Base-by-base conservation (phyloP, 2,888 invertebrate genomes). In the Nebria brevicollis region DNA sequence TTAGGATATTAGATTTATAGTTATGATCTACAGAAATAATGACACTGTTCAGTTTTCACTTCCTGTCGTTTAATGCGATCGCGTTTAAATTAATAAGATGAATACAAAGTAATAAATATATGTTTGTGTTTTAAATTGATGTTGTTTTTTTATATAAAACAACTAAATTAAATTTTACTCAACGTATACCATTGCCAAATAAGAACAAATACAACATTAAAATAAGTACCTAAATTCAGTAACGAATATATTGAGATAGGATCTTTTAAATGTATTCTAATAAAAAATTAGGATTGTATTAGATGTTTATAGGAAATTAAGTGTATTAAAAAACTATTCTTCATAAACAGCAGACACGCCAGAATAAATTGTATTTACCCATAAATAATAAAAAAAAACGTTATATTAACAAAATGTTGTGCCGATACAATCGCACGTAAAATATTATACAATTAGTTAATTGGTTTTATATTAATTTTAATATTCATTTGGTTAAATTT, bases 401-500 rank as follows among this genome's bases (percentile, higher is more conserved):
- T 54, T 54, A 11, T 54, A 54, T 54, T 54, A 2, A 54, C 54
- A 13, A 54, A 54, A 54, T 13, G 13, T 54, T 54, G 8, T 68
- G 25, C 13, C 10, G 68, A 68, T 68, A 13, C 13, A 54, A 54
- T 54, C 54, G 54, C 13, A 54, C 4, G 54, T 54, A 13, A 54
- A 54, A 54, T 54, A 54, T 54, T 34, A 54, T 54, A 13, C 54
- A 54, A 54, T 54, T 54, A 54, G 54, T 54, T 54, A 54, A 54
- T 54, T 25, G 25, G 68, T 25, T 68, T 68, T 15, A 68, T 68
- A 68, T 25, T 11, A 77, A 77, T 77, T 77, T 72, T 72, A 72
- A 64, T 77, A 77, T 72, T 77, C 77, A 72, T 54, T 72, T 72
- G 54, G 70, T 77, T 72, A 77, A 72, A 65, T 72, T 65, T 54